Evolutionary conservation across 2,113 vertebrate genomes (phyloP).

Genomic region (Dascyllus trimaculatus): DNA sequence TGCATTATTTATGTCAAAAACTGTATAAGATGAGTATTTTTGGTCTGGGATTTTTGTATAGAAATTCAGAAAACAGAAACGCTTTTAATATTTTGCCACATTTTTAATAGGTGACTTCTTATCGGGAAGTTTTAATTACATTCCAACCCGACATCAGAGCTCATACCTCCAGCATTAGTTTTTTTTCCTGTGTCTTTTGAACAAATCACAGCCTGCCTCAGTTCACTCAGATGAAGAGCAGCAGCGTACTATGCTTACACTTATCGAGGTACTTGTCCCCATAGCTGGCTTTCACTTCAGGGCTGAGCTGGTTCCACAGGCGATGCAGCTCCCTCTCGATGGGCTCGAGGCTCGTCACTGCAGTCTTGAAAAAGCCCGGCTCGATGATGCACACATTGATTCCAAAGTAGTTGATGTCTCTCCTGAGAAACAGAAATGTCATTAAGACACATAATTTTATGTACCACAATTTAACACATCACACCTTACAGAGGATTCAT

Average conservation of each 20-base stretch:
- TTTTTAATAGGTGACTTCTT: too few relatives aligned
- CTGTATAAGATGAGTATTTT: too few relatives aligned
- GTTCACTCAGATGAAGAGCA: background rate
- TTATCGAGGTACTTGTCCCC: conserved; percentile 90
- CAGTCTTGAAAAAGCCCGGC: conserved; percentile 93
- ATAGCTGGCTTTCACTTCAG: conserved; percentile 88
- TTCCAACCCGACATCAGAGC: too few relatives aligned
- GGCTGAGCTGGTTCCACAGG: conserved; percentile 88
- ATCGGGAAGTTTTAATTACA: too few relatives aligned
- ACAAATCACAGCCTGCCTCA: background rate
- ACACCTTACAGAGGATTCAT: background rate
- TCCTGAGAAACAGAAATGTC: conserved; percentile 78
- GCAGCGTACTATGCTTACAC: conserved; percentile 82
- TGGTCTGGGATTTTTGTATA: too few relatives aligned
- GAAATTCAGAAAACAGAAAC: too few relatives aligned
- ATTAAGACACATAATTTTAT: background rate
- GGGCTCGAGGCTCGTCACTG: conserved; percentile 85
- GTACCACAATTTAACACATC: background rate
- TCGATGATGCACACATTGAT: conserved; percentile 93
- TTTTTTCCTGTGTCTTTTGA: too few relatives aligned
- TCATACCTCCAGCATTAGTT: too few relatives aligned
- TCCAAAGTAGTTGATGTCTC: conserved; percentile 92
- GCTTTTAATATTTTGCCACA: too few relatives aligned
- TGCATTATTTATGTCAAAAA: too few relatives aligned
- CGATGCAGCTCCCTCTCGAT: conserved; percentile 87